phyloP scores from a whole-genome alignment of 2,888 invertebrate genomes.

The Caenorhabditis panamensis region DNA sequence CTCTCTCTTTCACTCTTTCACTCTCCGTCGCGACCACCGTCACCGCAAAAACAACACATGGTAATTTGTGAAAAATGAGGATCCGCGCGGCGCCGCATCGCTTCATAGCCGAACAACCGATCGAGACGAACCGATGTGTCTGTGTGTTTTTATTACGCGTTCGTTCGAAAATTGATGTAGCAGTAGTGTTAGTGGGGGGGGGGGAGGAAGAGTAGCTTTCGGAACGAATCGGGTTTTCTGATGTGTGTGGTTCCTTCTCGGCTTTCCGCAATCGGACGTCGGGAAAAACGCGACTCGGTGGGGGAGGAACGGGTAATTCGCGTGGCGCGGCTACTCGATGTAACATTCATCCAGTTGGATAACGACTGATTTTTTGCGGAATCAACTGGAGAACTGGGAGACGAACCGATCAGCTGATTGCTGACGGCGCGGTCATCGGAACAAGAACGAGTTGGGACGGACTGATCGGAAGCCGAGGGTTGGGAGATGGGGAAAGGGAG shows the following conservation, averaged over 20 bases:
- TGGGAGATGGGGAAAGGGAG: not conserved
- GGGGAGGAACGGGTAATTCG: constrained; percentile 51
- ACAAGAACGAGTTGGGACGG: constrained; percentile 9
- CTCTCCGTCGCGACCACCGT: not conserved
- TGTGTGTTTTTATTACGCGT: constrained; percentile 24
- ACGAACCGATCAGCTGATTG: constrained; percentile 40
- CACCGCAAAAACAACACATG: constrained; percentile 17
- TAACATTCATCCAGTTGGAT: constrained; percentile 54
- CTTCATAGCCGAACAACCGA: not conserved
- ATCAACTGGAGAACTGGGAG: constrained; percentile 10
- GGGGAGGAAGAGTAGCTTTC: constrained; percentile 2
- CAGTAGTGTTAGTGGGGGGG: no score
- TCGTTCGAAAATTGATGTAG: constrained; percentile 48
- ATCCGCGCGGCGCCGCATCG: not conserved
- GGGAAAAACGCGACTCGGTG: constrained; percentile 4
- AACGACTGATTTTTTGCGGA: constrained; percentile 35
- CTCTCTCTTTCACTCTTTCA: no score
- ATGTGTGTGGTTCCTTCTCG: constrained; percentile 1
- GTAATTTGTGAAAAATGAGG: constrained; percentile 30
- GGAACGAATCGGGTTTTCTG: constrained; percentile 34
- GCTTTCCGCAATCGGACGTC: constrained; percentile 37
- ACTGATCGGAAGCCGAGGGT: constrained; percentile 2
- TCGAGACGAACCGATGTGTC: constrained; percentile 1
- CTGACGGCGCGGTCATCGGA: not conserved
- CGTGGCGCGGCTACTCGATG: constrained; percentile 41